Percentiles rank a stretch among this genome's conserved stretches.
These are phyloP conservation scores for Diplogasteroides magnus DNA, from an alignment of 1,140 invertebrate species.

Conservation along the genomic window DNA sequence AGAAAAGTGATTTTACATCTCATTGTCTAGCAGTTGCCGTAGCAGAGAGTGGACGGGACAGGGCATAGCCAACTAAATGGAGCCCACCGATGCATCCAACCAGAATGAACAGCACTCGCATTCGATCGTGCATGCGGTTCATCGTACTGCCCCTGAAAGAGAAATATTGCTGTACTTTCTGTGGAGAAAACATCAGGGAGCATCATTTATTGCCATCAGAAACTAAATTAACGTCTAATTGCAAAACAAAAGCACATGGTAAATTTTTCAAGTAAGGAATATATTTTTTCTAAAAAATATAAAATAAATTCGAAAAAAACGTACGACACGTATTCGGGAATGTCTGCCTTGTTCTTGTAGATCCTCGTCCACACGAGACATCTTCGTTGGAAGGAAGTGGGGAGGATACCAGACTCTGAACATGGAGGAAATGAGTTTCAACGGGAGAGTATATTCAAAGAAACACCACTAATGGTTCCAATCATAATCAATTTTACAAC, in stretches of 20 bases:
- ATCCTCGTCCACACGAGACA: constrained; percentile 37
- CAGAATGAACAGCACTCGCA: constrained; percentile 43
- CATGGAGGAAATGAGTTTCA: not conserved
- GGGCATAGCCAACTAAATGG: not conserved
- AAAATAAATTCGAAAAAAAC: constrained; percentile 30
- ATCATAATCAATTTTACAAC: no score
- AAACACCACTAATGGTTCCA: no score
- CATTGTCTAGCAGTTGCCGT: no score
- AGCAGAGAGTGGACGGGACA: no score
- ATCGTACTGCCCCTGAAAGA: constrained; percentile 40
- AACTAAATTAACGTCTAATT: no score
- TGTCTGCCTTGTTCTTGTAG: constrained; percentile 30
- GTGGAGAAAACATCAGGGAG: no score
- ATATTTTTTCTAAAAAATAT: no score
- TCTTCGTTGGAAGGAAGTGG: constrained; percentile 31
- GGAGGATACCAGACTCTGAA: constrained; percentile 24
- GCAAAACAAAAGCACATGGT: no score
- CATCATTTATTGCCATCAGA: no score
- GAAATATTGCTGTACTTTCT: no score
- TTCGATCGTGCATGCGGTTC: constrained; percentile 41
- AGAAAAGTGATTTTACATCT: no score
- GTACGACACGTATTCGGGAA: constrained; percentile 43
- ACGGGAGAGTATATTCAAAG: constrained; percentile 6
- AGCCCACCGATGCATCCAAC: not conserved
- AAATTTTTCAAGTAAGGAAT: no score